phyloP scores from a whole-genome alignment of 1,140 invertebrate genomes.

The Drosophila santomea region DNA sequence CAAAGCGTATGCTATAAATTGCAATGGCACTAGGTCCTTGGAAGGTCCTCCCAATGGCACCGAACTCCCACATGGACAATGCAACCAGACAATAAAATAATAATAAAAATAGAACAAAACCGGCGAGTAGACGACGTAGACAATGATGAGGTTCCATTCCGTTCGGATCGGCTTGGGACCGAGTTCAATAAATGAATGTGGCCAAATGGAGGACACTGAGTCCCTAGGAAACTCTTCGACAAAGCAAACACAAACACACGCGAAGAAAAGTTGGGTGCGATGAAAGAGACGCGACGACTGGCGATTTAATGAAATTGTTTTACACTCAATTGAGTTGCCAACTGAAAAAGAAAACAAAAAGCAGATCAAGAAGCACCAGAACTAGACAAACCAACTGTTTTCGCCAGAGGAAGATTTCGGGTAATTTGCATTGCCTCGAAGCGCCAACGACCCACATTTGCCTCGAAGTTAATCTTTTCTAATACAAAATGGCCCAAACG shows the following conservation, averaged over 20 bases:
- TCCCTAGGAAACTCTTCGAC: constrained; percentile 7
- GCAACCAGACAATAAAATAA: constrained; percentile 76
- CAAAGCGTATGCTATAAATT: constrained; percentile 79
- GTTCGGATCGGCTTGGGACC: constrained; percentile 26
- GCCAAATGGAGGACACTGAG: constrained; percentile 26
- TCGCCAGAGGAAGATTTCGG: constrained; percentile 29
- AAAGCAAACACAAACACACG: constrained; percentile 27
- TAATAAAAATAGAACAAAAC: constrained; percentile 75
- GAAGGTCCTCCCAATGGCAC: constrained; percentile 7
- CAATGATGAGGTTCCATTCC: constrained; percentile 51
- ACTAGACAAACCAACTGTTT: constrained; percentile 55
- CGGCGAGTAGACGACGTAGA: constrained; percentile 40
- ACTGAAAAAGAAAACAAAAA: constrained; percentile 66
- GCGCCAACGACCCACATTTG: constrained; percentile 38
- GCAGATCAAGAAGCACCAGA: constrained; percentile 16
- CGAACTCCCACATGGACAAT: constrained; percentile 22
- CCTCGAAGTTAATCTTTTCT: constrained; percentile 58
- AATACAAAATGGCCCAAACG: constrained; percentile 51
- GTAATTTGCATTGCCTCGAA: constrained; percentile 56
- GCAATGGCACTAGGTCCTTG: constrained; percentile 58
- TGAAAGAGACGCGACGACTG: constrained; percentile 17
- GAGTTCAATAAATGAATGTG: constrained; percentile 61
- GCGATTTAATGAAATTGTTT: constrained; percentile 81
- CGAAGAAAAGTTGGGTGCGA: constrained; percentile 25
- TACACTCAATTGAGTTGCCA: constrained; percentile 83